Percentiles rank a stretch among this genome's conserved stretches.
Conservation (phyloP, 2,888 invertebrate species). For the Cheilosia variabilis region DNA sequence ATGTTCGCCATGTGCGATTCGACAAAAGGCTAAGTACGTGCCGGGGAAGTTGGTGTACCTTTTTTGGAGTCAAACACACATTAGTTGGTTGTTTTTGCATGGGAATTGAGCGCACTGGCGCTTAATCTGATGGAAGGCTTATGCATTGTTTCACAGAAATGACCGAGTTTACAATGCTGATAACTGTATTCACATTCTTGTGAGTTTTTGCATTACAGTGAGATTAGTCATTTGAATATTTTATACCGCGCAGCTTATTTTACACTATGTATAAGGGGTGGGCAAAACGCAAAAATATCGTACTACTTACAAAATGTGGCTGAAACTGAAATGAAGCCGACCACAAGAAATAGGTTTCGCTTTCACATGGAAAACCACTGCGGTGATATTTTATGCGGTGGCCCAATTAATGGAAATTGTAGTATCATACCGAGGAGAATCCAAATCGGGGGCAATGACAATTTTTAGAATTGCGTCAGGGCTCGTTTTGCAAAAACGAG, state of each 20-base stretch:
- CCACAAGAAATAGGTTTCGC: conserved; percentile 1
- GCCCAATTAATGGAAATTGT: too few relatives aligned
- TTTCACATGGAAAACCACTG: background rate
- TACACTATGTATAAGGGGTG: too few relatives aligned
- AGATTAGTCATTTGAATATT: conserved; percentile 24
- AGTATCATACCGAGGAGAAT: too few relatives aligned
- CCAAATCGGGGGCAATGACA: too few relatives aligned
- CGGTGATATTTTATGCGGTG: background rate
- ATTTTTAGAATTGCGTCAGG: too few relatives aligned
- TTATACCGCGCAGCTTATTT: background rate
- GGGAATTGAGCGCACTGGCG: background rate
- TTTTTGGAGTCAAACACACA: background rate
- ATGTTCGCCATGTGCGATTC: conserved; percentile 11
- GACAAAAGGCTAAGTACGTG: conserved; percentile 22
- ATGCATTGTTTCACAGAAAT: conserved; percentile 18
- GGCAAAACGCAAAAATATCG: too few relatives aligned
- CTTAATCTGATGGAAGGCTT: conserved; percentile 1
- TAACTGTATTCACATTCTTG: conserved; percentile 13
- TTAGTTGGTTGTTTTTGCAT: background rate
- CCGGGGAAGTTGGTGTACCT: conserved; percentile 5
- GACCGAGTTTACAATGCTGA: background rate
- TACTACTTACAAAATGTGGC: background rate
- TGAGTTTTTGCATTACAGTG: conserved; percentile 4
- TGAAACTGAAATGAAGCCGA: conserved; percentile 6
- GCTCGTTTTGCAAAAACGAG: too few relatives aligned